Base-by-base conservation (phyloP, 2,797 vertebrate genomes). In the Lutjanus campechanus region DNA sequence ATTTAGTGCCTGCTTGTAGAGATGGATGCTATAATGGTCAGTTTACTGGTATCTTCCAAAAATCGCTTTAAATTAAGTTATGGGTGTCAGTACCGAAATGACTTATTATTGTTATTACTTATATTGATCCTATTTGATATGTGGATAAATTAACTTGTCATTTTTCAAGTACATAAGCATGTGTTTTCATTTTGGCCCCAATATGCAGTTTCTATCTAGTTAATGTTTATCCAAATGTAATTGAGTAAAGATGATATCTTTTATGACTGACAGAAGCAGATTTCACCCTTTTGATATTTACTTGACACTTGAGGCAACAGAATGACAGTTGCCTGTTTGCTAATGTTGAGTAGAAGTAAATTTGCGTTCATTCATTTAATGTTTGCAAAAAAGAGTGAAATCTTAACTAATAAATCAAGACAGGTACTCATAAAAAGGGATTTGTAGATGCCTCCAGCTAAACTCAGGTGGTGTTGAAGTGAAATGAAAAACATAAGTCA, bases 241-340 rank as follows among this genome's bases (percentile, higher is more conserved):
- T 9, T 36, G 13, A 11, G 15, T 46, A 8, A 20, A 59, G 36
- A 25, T 71, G 15, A 25, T 15, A 19, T 56, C 9, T 20, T 0
- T 68, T 41, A 41, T 70, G 20, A 58, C 2, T 63, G 29, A 69
- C 50, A 22, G 43, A 15, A 63, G 55, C 41, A 56, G 36, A 63
- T 79, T 61, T 55, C 1, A 8, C 2, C 22, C 12, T 55, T 65
- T 61, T 44, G 20, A n/a, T 62, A 47, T 55, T 55, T 54, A 46
- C 5, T 68, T 65, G 29, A 36, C n/a, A 16, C 40, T 53, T 73
- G 44, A 67, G 46, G 13, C 8, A 20, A 40, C 16, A 56, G n/a
- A 44, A n/a, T 54, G 12, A 43, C 7, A 49, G 29, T 7, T 50
- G 29, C 11, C 41, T 50, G 22, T 73, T 68, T 68, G 58, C 12